Evolutionary conservation across 2,888 invertebrate species (phyloP), one percentile per base, ranked within the genome.

Genomic region (Drosophila vallismaia): DNA sequence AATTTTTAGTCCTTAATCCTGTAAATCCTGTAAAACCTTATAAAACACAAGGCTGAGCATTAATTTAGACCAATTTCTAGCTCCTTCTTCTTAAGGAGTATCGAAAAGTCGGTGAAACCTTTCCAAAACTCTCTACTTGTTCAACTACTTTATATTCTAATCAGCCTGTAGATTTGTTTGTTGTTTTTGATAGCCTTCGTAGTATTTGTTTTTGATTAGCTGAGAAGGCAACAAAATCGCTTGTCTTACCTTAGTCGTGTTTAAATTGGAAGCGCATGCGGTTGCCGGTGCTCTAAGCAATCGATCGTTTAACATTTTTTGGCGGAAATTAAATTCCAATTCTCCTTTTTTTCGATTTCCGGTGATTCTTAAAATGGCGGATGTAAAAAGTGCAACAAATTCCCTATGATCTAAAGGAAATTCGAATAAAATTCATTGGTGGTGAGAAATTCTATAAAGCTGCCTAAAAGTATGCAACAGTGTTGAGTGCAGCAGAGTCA

Each of bases 131-230:
- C 66, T 57, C 56, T 64, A 79, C 62, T 60, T 60, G 60, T 60
- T 48, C 29, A 60, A 31, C 58, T 49, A 63, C 68, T 70, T 74
- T 51, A 72, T 79, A 82, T 88, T 82, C 86, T 88, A 82, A 82
- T 82, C 82, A 88, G 88, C 29, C 45, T 66, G 71, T 68, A 77
- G 69, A 87, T 49, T 77, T 80, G 62, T 66, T 67, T 71, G 70
- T 67, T 64, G 68, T 68, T 64, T 68, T 44, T 72, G 84, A 72
- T 77, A 78, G 81, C 88, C 83, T 67, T 74, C 76, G 59, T 74
- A 75, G 58, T 87, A 85, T 85, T 88, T 88, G 67, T 64, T 52
- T 55, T 75, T 86, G 82, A 82, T 86, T 82, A 86, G 83, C 64
- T 54, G 54, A 53, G 54, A 52, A 69, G 45, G 26, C 40, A 26